phyloP scores from a whole-genome alignment of 2,888 invertebrate genomes.

The Megastigmus dorsalis region DNA sequence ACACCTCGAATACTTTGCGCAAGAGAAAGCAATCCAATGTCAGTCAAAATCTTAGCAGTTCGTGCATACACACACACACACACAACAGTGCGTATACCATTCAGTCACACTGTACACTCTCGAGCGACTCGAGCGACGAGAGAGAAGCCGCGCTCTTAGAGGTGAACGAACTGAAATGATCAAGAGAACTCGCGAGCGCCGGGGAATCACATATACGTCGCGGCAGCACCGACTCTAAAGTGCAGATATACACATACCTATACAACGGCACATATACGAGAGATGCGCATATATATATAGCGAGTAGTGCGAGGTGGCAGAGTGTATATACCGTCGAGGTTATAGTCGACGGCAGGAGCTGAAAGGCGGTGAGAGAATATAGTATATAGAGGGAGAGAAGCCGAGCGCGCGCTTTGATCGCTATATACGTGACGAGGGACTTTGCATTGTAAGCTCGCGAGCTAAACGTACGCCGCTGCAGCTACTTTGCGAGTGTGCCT shows the following conservation, averaged over 20 bases:
- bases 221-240: too few species aligned
- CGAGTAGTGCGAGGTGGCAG: background rate
- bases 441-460: conserved; percentile 66
- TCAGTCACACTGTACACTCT: too few species aligned
- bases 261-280: too few species aligned
- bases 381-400: too few species aligned
- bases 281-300: too few species aligned
- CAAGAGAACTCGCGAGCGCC: conserved; percentile 23
- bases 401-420: conserved; percentile 66
- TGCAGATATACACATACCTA: too few species aligned
- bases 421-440: conserved; percentile 68
- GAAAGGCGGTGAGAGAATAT: conserved; percentile 53
- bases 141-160: background rate
- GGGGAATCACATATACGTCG: background rate
- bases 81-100: background rate
- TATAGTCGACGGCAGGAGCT: conserved; percentile 14
- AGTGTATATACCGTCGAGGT: background rate
- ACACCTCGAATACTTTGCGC: too few species aligned
- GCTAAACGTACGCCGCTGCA: too few species aligned
- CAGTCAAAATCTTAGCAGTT: conserved; percentile 6
- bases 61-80: background rate
- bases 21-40: too few species aligned
- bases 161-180: conserved; percentile 48
- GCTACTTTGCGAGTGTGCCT: too few species aligned
- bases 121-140: too few species aligned